These are phyloP conservation scores for Eupithecia insigniata DNA, from an alignment of 2,888 invertebrate genomes.

Conservation along the genomic window DNA sequence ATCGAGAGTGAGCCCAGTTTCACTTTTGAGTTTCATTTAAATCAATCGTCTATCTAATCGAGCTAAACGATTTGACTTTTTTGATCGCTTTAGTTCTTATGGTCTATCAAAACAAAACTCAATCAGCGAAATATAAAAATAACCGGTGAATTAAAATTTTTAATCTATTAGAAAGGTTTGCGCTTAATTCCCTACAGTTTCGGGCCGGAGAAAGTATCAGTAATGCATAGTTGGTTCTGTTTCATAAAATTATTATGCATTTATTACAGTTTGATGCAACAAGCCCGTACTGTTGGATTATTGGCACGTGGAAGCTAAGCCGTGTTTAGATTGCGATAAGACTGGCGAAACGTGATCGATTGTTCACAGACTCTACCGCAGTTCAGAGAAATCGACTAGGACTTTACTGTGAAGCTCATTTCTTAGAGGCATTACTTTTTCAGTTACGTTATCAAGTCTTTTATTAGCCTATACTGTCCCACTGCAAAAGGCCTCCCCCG, in stretches of 20 bases:
- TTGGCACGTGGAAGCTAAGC: slow-evolving; percentile 65
- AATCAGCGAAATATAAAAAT: slow-evolving; percentile 25
- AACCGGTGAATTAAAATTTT: slow-evolving; percentile 22
- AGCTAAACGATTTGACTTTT: slow-evolving; percentile 37
- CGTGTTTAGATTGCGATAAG: slow-evolving; percentile 64
- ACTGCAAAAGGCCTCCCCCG: no score
- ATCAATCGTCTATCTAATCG: slow-evolving; percentile 36
- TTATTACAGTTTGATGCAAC: slow-evolving; percentile 60
- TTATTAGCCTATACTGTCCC: no score
- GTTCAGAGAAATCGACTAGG: neutral
- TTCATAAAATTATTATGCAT: slow-evolving; percentile 50
- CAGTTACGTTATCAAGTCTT: no score
- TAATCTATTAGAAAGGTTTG: slow-evolving; percentile 31
- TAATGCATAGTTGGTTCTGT: slow-evolving; percentile 48
- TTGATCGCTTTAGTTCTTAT: slow-evolving; percentile 38
- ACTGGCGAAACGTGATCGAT: slow-evolving; percentile 65
- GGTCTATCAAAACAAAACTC: slow-evolving; percentile 43
- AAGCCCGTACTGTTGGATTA: slow-evolving; percentile 45
- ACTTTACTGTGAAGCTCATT: slow-evolving; percentile 18
- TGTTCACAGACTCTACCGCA: slow-evolving; percentile 52
- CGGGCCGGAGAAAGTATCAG: slow-evolving; percentile 51
- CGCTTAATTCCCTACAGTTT: slow-evolving; percentile 38
- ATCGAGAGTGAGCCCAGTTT: slow-evolving; percentile 47
- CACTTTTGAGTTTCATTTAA: slow-evolving; percentile 45
- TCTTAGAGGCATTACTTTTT: slow-evolving; percentile 28